Conservation (phyloP, 1,140 invertebrate genomes). For the Bombus huntii region DNA sequence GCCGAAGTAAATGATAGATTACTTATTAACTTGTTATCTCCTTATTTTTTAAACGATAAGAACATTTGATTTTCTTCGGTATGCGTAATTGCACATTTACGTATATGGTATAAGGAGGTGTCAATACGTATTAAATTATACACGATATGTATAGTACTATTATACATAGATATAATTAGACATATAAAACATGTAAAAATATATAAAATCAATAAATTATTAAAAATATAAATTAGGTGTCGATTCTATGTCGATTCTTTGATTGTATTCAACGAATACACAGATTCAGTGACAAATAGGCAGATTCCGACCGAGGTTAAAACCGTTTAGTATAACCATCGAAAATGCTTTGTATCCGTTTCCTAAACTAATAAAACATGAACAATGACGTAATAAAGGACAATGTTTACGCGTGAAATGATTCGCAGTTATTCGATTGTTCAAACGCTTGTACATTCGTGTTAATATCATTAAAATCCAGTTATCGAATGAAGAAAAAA, state of each 20-base stretch:
- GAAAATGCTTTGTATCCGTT: conserved; percentile 38
- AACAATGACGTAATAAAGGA: conserved; percentile 45
- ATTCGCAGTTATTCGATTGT: neutral
- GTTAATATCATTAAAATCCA: neutral
- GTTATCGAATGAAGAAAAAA: neutral
- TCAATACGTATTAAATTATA: too few species aligned
- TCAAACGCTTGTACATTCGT: neutral
- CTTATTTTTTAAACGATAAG: neutral
- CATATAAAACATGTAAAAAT: too few species aligned
- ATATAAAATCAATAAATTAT: too few species aligned
- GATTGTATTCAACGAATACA: neutral
- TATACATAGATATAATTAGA: too few species aligned
- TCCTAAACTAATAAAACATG: conserved; percentile 35
- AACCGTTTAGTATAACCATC: conserved; percentile 23
- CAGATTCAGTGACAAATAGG: neutral
- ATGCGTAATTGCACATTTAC: neutral
- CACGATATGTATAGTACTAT: too few species aligned
- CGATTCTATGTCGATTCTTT: neutral
- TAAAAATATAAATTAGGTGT: neutral
- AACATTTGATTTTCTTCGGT: neutral
- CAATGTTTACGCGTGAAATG: conserved; percentile 14
- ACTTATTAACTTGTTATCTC: neutral
- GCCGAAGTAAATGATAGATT: neutral
- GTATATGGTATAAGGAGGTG: too few species aligned
- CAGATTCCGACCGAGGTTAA: neutral